These are phyloP conservation scores for Scytalopus superciliaris DNA, from an alignment of 2,113 vertebrate species.

Conservation along the genomic window DNA sequence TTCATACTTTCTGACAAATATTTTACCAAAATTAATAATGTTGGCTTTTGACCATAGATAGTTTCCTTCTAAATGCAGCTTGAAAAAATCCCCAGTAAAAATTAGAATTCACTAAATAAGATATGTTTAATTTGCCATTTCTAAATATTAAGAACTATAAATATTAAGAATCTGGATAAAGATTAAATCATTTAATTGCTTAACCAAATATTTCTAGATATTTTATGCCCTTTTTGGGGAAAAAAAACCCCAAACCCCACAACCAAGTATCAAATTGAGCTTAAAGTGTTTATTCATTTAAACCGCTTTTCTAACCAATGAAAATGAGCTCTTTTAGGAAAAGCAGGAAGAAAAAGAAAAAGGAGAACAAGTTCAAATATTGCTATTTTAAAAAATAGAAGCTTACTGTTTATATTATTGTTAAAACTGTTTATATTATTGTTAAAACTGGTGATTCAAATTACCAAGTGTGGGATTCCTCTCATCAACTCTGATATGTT, in stretches of 20 bases:
- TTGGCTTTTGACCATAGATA: background rate
- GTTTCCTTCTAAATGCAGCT: background rate
- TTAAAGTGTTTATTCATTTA: background rate
- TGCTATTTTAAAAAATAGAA: constrained; percentile 11
- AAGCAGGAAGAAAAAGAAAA: background rate
- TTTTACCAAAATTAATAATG: background rate
- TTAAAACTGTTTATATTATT: background rate
- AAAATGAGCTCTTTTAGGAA: background rate
- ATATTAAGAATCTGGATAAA: background rate
- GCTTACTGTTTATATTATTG: background rate
- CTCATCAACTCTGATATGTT: background rate
- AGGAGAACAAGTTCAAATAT: background rate
- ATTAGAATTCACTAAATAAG: background rate
- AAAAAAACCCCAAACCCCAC: background rate
- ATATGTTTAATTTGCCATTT: background rate
- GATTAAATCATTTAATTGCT: background rate
- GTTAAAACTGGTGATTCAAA: background rate
- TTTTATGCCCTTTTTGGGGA: background rate
- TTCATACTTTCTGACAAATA: background rate
- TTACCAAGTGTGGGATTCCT: background rate
- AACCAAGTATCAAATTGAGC: background rate
- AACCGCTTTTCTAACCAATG: background rate
- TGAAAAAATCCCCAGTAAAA: background rate
- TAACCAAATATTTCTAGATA: background rate
- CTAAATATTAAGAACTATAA: background rate